Evolutionary conservation across 2,113 vertebrate species (phyloP).

Genomic region (Psittacula cyanocephala): DNA sequence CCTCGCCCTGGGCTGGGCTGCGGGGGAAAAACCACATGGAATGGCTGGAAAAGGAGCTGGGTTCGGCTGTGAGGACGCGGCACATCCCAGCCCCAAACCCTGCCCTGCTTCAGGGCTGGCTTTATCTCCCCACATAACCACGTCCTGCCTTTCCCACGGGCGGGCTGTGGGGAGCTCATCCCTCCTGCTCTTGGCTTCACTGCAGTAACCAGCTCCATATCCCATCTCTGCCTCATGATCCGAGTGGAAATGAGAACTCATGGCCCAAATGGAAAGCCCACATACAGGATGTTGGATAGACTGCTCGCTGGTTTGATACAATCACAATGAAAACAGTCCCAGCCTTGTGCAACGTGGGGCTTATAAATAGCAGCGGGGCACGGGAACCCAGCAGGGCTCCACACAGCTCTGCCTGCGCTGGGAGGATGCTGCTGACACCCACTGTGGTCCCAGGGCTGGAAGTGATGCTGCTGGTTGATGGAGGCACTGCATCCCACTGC

Average conservation of each 20-base stretch:
- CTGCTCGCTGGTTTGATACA: not conserved
- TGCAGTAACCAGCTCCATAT: fast-evolving
- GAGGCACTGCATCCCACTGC: fast-evolving
- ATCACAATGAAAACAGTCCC: not conserved
- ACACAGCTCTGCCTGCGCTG: not conserved
- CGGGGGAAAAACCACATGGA: not conserved
- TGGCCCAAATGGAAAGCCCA: not conserved
- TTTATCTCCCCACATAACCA: not conserved
- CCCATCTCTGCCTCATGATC: not conserved
- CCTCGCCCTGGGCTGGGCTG: not conserved
- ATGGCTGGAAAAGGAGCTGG: not conserved
- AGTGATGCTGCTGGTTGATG: not conserved
- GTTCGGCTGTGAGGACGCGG: fast-evolving
- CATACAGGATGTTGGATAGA: conserved; percentile 5
- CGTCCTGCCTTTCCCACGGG: not conserved
- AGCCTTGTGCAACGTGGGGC: not conserved
- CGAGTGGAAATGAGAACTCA: not conserved
- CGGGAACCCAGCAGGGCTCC: not conserved
- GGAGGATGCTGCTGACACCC: fast-evolving
- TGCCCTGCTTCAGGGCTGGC: not conserved
- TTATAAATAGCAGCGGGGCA: not conserved
- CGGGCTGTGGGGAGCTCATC: not conserved
- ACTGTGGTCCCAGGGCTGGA: fast-evolving
- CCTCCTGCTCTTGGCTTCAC: not conserved
- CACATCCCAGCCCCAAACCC: not conserved